phyloP scores from a whole-genome alignment of 2,113 vertebrate species.

The Leuciscus idus region DNA sequence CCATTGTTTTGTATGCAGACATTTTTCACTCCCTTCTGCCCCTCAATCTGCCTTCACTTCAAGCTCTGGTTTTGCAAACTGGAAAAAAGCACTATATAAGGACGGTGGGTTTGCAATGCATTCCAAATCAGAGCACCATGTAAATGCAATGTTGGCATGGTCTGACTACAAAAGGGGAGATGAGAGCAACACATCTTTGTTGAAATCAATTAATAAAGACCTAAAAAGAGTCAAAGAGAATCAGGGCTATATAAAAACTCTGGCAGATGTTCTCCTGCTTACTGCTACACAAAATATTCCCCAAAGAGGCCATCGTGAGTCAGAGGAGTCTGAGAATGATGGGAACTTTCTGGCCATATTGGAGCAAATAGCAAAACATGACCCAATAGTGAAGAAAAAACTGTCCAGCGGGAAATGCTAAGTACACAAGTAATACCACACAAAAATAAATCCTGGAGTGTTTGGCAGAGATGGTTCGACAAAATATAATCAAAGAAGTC shows the following conservation, averaged over 20 bases:
- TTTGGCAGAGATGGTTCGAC: slow-evolving; percentile 37
- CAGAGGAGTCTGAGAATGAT: slow-evolving; percentile 2
- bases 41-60: slow-evolving; percentile 28
- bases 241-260: no score
- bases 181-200: no score
- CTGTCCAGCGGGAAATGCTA: background rate
- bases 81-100: slow-evolving; percentile 17
- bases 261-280: no score
- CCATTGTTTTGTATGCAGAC: slow-evolving; percentile 41
- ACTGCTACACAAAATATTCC: background rate
- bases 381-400: slow-evolving; percentile 34
- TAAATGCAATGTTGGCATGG: no score
- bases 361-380: slow-evolving; percentile 36
- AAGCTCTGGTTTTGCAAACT: slow-evolving; percentile 23
- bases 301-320: slow-evolving; percentile 31
- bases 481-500: slow-evolving; percentile 18
- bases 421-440: slow-evolving; percentile 44
- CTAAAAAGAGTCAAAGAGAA: no score
- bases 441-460: slow-evolving; percentile 39
- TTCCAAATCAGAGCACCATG: no score
- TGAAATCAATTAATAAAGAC: no score
- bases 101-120: no score
- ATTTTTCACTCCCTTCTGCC: slow-evolving; percentile 31
- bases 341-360: slow-evolving; percentile 37
- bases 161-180: no score